Evolutionary conservation across 2,888 invertebrate genomes (phyloP).

Genomic region (Drosophila borborema): DNA sequence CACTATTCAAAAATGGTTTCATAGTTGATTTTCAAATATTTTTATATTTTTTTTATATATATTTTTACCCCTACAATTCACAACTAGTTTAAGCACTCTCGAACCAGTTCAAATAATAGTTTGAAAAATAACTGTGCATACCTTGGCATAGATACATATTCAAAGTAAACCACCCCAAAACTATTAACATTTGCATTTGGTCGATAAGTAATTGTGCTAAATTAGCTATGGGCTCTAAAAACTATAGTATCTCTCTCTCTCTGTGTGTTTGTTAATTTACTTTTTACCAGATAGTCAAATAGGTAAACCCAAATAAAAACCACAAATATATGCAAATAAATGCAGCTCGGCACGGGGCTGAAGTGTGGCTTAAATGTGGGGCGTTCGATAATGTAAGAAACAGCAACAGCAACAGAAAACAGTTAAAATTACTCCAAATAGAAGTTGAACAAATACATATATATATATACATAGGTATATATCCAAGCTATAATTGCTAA

Average conservation of each 20-base stretch:
- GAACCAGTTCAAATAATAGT: not conserved
- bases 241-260: not conserved
- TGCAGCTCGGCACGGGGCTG: slow-evolving; percentile 2
- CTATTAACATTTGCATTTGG: slow-evolving; percentile 31
- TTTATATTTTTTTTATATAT: no score
- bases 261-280: not conserved
- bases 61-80: not conserved
- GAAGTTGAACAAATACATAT: slow-evolving; percentile 20
- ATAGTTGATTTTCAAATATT: not conserved
- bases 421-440: slow-evolving; percentile 19
- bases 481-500: slow-evolving; percentile 15
- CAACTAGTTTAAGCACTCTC: not conserved
- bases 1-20: no score
- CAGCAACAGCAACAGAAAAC: not conserved
- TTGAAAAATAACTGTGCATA: not conserved
- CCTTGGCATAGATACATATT: slow-evolving; percentile 30
- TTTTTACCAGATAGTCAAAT: slow-evolving; percentile 17
- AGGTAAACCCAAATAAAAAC: slow-evolving; percentile 14
- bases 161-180: not conserved
- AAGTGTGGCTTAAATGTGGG: slow-evolving; percentile 12
- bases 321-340: slow-evolving; percentile 40
- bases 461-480: not conserved
- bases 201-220: slow-evolving; percentile 61
- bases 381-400: slow-evolving; percentile 13
- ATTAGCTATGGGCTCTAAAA: slow-evolving; percentile 43